Evolutionary conservation across 2,797 vertebrate species (phyloP).

Genomic region (Pelochelys cantorii): DNA sequence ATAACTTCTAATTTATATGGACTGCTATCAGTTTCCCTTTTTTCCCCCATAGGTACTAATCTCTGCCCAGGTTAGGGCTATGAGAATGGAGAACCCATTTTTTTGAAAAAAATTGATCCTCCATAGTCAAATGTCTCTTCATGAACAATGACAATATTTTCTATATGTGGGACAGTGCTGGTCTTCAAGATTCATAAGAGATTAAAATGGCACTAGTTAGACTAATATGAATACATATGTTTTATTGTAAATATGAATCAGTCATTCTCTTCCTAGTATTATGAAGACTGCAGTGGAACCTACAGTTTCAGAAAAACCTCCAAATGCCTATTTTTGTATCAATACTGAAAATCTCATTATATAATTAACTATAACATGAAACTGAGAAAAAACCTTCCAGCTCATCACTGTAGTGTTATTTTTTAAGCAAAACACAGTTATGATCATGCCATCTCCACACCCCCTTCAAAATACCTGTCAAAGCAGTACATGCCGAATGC

Average conservation of each 20-base stretch:
- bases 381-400: conserved; percentile 61
- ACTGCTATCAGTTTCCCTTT: neutral
- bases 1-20: neutral
- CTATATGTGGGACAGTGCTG: neutral
- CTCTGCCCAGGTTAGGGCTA: neutral
- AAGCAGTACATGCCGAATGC: neutral
- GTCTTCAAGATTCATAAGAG: neutral
- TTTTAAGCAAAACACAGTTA: conserved; percentile 6
- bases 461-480: conserved; percentile 60
- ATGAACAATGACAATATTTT: neutral
- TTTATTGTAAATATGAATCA: neutral
- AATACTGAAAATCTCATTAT: conserved; percentile 36
- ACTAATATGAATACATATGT: neutral
- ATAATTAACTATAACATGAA: conserved; percentile 39
- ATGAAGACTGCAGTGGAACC: conserved; percentile 16
- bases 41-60: neutral
- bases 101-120: neutral
- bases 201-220: neutral
- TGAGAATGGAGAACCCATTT: neutral
- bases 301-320: neutral
- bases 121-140: conserved; percentile 14
- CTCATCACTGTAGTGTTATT: neutral
- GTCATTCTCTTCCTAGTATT: neutral
- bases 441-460: conserved; percentile 22
- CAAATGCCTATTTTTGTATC: conserved; percentile 41